A percentile compares a stretch with the other conserved stretches of the same genome.
These are phyloP conservation scores for Nasonovia ribisnigri DNA, from an alignment of 2,888 invertebrate genomes.

Conservation along the genomic window DNA sequence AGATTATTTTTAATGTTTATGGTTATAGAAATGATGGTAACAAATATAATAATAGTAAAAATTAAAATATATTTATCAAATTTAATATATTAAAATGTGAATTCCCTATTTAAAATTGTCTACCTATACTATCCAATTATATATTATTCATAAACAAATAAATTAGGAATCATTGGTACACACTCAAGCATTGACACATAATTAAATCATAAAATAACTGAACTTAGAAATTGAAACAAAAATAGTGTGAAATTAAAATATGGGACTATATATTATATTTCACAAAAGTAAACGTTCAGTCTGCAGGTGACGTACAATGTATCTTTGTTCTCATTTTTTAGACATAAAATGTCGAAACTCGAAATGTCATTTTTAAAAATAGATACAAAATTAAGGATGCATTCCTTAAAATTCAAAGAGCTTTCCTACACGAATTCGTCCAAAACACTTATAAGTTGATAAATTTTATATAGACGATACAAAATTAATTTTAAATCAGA, in stretches of 20 bases:
- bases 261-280: not conserved
- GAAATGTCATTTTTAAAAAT: not conserved
- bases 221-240: not conserved
- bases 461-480: not conserved
- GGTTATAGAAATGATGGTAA: not conserved
- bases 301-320: not conserved
- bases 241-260: not conserved
- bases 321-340: not conserved
- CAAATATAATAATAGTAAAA: not conserved
- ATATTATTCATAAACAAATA: not conserved
- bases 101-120: not conserved
- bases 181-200: not conserved
- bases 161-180: not conserved
- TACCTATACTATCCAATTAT: not conserved
- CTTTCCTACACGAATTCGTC: not conserved
- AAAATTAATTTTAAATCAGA: not conserved
- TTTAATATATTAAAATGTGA: not conserved
- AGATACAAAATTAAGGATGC: not conserved
- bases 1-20: not conserved
- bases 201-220: not conserved
- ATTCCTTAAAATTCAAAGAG: not conserved
- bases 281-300: not conserved
- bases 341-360: not conserved
- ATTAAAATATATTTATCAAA: not conserved
- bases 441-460: not conserved